A percentile compares a stretch with the other conserved stretches of the same genome.
phyloP scores from a whole-genome alignment of 37 sponge, comb jelly and placozoan species.

The Crambe crambe region DNA sequence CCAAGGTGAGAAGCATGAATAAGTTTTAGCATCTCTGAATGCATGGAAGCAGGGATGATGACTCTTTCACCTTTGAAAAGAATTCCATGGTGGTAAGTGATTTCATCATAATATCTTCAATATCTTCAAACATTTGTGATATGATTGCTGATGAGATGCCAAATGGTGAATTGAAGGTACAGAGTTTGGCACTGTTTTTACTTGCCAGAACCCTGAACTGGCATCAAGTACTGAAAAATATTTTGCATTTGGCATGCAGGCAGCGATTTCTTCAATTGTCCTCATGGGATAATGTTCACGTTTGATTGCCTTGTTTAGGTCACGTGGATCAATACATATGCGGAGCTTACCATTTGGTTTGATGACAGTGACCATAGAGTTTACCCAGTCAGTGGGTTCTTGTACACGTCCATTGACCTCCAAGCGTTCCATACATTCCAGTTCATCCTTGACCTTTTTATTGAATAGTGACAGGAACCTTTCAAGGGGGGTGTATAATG shows the following conservation, averaged over 20 bases:
- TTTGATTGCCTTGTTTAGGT: no score
- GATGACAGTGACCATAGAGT: no score
- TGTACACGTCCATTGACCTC: slow-evolving; percentile 32
- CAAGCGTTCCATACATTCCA: slow-evolving; percentile 32
- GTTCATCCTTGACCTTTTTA: slow-evolving; percentile 20
- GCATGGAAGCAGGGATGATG: not conserved
- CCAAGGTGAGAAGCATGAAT: not conserved
- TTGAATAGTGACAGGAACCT: no score
- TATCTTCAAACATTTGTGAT: slow-evolving; percentile 26
- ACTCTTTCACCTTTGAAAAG: not conserved
- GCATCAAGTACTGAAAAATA: no score
- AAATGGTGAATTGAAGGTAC: slow-evolving; percentile 65
- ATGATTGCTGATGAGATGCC: slow-evolving; percentile 31
- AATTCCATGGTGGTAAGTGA: not conserved
- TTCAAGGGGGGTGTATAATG: no score
- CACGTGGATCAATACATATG: no score
- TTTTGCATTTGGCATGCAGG: no score
- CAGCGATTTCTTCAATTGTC: no score
- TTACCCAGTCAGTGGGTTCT: no score
- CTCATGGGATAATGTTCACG: no score
- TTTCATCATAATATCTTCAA: slow-evolving; percentile 25
- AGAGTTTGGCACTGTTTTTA: slow-evolving; percentile 21
- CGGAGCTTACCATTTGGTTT: no score
- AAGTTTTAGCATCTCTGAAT: not conserved
- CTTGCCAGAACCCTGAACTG: no score